phyloP scores from a whole-genome alignment of 2,113 vertebrate species.

The Heterotilapia buettikoferi region DNA sequence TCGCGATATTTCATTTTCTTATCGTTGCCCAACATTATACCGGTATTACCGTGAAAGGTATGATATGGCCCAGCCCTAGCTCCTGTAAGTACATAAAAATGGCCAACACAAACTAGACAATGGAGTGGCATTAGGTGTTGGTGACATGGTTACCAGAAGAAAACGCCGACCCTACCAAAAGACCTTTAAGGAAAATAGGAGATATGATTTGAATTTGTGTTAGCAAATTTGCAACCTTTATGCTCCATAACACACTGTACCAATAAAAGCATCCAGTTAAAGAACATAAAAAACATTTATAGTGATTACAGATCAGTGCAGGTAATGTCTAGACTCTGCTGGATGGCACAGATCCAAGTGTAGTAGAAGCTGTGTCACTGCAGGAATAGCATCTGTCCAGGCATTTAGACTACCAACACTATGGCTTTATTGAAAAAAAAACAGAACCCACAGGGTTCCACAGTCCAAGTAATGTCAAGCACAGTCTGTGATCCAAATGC shows the following conservation, averaged over 20 bases:
- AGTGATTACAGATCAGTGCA: background rate
- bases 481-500: background rate
- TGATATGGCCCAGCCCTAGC: background rate
- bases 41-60: background rate
- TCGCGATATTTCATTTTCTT: fast-evolving
- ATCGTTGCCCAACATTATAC: background rate
- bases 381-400: background rate
- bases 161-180: background rate
- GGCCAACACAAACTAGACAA: background rate
- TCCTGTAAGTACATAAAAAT: background rate
- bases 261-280: background rate
- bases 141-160: background rate
- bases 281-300: background rate
- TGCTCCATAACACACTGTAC: background rate
- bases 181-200: background rate
- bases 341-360: background rate
- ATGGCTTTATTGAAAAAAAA: background rate
- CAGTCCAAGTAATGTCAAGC: background rate
- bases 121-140: background rate
- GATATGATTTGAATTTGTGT: background rate
- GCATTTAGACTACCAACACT: background rate
- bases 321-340: background rate
- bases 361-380: background rate
- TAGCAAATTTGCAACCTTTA: background rate
- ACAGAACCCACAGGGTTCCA: background rate